A percentile compares a stretch with the other conserved stretches of the same genome.
phyloP scores from a whole-genome alignment of 2,888 invertebrate genomes.

The Xiphydria camelus region DNA sequence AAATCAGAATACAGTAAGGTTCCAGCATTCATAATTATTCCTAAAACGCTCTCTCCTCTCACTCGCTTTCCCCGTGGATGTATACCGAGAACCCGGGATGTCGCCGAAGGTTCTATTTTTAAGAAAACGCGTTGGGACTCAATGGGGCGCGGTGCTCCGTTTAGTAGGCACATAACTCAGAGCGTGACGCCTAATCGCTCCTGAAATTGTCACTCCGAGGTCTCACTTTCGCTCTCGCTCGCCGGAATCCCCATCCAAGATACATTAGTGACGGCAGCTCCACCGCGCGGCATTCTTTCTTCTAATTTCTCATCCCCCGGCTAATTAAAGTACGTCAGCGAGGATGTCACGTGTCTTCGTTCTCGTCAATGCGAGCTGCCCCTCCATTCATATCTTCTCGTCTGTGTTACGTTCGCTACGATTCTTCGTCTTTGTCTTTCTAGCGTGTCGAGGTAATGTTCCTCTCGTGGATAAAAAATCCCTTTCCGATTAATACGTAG shows the following conservation, averaged over 20 bases:
- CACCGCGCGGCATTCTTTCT: constrained; percentile 18
- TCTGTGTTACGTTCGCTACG: too few species aligned
- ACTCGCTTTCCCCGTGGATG: too few species aligned
- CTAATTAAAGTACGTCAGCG: constrained; percentile 48
- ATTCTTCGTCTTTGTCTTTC: too few species aligned
- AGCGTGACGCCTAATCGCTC: constrained; percentile 56
- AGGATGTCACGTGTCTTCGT: constrained; percentile 36
- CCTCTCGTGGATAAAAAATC: too few species aligned
- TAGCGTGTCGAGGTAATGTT: too few species aligned
- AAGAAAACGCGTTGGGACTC: constrained; percentile 42
- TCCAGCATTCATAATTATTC: too few species aligned
- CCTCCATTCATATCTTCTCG: too few species aligned
- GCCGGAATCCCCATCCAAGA: constrained; percentile 38
- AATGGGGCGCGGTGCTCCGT: constrained; percentile 47
- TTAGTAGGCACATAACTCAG: constrained; percentile 53
- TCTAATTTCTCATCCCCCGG: constrained; percentile 38
- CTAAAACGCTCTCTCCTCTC: too few species aligned
- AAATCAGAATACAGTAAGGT: too few species aligned
- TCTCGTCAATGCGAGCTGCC: constrained; percentile 14
- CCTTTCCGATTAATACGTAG: too few species aligned
- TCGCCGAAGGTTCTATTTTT: constrained; percentile 53
- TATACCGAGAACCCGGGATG: too few species aligned
- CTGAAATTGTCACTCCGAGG: constrained; percentile 53
- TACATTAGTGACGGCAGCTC: constrained; percentile 45
- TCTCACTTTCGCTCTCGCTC: constrained; percentile 39